A percentile compares a stretch with the other conserved stretches of the same genome.
Evolutionary conservation across 2,113 vertebrate genomes (phyloP).

Genomic region (Aphyosemion australe): DNA sequence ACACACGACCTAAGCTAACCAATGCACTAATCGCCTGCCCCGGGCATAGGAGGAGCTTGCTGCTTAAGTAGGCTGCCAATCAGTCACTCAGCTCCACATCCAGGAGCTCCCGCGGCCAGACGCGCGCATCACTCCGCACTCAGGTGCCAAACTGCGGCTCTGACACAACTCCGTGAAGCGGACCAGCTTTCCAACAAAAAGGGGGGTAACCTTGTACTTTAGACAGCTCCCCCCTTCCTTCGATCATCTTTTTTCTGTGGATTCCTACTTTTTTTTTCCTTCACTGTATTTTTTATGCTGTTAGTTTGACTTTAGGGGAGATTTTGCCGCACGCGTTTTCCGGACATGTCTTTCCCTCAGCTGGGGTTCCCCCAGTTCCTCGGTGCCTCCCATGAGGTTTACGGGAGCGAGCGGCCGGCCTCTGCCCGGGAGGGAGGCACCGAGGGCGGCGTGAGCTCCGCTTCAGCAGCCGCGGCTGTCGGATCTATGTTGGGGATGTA

Average conservation of each 20-base stretch:
- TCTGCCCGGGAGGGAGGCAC: constrained; percentile 84
- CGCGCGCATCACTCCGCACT: constrained; percentile 88
- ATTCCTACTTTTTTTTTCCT: constrained; percentile 56
- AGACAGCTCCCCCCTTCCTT: constrained; percentile 47
- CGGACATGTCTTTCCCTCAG: constrained; percentile 94
- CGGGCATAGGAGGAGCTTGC: constrained; percentile 86
- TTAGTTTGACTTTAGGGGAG: constrained; percentile 36
- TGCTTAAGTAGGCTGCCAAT: constrained; percentile 95
- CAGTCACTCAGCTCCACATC: constrained; percentile 98
- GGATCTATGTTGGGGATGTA: constrained; percentile 96
- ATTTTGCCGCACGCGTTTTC: constrained; percentile 14
- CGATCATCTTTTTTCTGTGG: constrained; percentile 43
- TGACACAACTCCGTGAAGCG: constrained; percentile 77
- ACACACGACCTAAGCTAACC: constrained; percentile 73
- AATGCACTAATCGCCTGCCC: constrained; percentile 81
- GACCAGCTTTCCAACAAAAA: constrained; percentile 45
- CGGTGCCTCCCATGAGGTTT: constrained; percentile 87
- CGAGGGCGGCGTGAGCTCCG: constrained; percentile 84
- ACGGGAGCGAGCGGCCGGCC: constrained; percentile 87
- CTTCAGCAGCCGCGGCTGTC: constrained; percentile 86
- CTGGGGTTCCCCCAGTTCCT: constrained; percentile 94
- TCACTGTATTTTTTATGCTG: constrained; percentile 10
- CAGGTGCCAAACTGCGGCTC: constrained; percentile 86
- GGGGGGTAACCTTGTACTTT: constrained; percentile 56
- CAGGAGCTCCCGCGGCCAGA: constrained; percentile 90